phyloP scores from a whole-genome alignment of 2,797 vertebrate species.

The Streptopelia turtur region DNA sequence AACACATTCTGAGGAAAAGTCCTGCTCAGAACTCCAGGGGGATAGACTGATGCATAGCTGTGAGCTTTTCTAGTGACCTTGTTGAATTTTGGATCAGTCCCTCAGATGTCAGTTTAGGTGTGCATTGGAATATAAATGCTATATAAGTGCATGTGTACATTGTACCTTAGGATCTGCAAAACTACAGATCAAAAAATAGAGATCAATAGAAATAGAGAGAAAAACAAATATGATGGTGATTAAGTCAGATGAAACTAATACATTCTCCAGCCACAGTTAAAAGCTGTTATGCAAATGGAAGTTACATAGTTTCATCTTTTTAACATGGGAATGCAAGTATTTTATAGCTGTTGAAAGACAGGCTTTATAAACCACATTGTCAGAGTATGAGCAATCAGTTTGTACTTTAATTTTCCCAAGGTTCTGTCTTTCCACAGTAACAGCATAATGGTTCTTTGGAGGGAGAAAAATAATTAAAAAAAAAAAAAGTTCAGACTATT shows the following conservation, averaged over 20 bases:
- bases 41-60: background rate
- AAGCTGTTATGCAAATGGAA: background rate
- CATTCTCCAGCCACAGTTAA: background rate
- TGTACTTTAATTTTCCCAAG: constrained; percentile 5
- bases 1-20: background rate
- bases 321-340: background rate
- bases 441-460: background rate
- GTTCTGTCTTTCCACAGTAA: background rate
- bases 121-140: background rate
- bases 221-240: background rate
- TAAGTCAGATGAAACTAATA: background rate
- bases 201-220: background rate
- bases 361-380: background rate
- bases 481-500: background rate
- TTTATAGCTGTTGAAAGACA: background rate
- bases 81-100: background rate
- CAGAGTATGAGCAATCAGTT: background rate
- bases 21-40: background rate
- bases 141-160: background rate
- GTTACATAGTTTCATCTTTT: background rate
- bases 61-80: background rate
- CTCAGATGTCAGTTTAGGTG: background rate
- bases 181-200: background rate
- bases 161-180: background rate
- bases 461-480: background rate